Percentiles rank a stretch among this genome's conserved stretches.
Conservation (phyloP, 2,888 invertebrate species). For the Ichneumoninae sp. region DNA sequence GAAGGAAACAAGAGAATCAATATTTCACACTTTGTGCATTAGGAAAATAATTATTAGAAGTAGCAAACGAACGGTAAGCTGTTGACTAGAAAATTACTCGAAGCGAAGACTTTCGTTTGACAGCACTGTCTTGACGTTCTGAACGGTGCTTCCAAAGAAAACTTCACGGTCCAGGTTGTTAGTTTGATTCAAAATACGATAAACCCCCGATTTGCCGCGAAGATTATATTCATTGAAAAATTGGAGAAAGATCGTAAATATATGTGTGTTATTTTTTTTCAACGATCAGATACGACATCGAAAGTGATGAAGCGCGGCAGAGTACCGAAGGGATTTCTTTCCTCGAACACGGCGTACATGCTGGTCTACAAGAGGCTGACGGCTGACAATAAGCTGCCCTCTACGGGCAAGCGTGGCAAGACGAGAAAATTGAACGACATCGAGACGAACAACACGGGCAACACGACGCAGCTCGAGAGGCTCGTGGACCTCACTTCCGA, state of each 20-base stretch:
- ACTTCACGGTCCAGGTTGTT: too few relatives aligned
- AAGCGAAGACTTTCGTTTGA: too few relatives aligned
- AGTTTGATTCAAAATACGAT: too few relatives aligned
- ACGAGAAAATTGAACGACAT: slow-evolving; percentile 49
- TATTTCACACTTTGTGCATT: too few relatives aligned
- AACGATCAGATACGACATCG: slow-evolving; percentile 74
- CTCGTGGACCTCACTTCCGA: slow-evolving; percentile 60
- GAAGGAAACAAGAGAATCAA: too few relatives aligned
- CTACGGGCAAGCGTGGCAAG: slow-evolving; percentile 46
- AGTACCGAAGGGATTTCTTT: slow-evolving; percentile 84
- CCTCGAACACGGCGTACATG: slow-evolving; percentile 88
- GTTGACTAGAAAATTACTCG: too few relatives aligned
- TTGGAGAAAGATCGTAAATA: background rate
- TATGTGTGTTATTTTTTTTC: slow-evolving; percentile 15
- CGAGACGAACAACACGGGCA: slow-evolving; percentile 65
- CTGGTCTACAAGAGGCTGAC: slow-evolving; percentile 85
- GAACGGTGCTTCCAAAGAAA: too few relatives aligned
- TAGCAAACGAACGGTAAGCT: too few relatives aligned
- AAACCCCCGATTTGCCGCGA: too few relatives aligned
- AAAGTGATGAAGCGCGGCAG: slow-evolving; percentile 80
- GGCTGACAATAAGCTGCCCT: slow-evolving; percentile 32
- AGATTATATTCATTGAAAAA: background rate
- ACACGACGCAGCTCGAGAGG: slow-evolving; percentile 65
- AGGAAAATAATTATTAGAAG: too few relatives aligned
- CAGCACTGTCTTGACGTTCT: too few relatives aligned